Base-by-base conservation (phyloP, 2,888 invertebrate species). In the Brachylomia viminalis region DNA sequence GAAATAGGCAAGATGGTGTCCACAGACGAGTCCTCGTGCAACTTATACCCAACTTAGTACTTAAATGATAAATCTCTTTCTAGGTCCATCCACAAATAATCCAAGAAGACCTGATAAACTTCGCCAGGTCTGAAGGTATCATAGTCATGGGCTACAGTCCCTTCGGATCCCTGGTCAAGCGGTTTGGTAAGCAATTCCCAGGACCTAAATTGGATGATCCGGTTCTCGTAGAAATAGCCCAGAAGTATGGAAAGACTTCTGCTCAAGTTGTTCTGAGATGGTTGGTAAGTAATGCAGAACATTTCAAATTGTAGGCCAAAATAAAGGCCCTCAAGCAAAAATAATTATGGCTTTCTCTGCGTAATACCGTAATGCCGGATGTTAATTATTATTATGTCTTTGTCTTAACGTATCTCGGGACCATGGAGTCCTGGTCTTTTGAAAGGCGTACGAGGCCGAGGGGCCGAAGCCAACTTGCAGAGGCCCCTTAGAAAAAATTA, bases 121-220 rank as follows among this genome's bases (percentile, higher is more conserved):
- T 97, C 83, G 97, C 98, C 85, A 97, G 96, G 62, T 91, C 96
- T 10, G 93, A 97, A 56, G 97, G 95, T 20, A 97, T 98, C 33
- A 93, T 96, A 0, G 94, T 98, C 78, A 97, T 96, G 94, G 98
- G 94, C 0, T 98, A 97, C 92, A 97, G 97, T 84, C 98, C 98
- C 0, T 95, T 98, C 23, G 98, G 98, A 0, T 94, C 97, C 1
- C 83, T 96, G 27, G 97, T 97, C 1, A 93, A 92, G 70, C 92
- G 95, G 15, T 95, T 94, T 77, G 94, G 95, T 0, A 89, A 92
- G 27, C 89, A 92, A 61, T 93, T 96, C 17, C 91, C 94, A 3
- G 97, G 97, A 0, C 97, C 97, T 0, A 96, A 96, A 77, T 82
- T 92, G 33, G 95, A 97, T 30, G 96, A 97, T 67, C 95, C 97